These are phyloP conservation scores for Tetranychus piercei DNA, from an alignment of 2,888 invertebrate genomes.

Conservation along the genomic window DNA sequence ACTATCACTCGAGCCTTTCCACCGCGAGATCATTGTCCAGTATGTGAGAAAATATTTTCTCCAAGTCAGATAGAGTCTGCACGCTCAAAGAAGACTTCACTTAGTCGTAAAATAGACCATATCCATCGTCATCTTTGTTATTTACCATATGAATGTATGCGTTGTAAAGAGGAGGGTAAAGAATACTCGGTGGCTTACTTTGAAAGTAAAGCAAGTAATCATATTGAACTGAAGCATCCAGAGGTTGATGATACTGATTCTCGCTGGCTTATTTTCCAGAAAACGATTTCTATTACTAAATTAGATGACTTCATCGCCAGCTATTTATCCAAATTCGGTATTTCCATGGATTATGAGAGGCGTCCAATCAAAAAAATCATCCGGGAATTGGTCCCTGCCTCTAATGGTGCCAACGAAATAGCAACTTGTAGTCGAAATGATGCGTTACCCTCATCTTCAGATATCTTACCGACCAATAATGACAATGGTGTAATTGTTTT, in stretches of 20 bases:
- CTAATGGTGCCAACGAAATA: neutral
- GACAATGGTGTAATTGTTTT: neutral
- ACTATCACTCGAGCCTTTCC: constrained; percentile 13
- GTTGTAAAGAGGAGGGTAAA: constrained; percentile 12
- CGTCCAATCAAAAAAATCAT: constrained; percentile 11
- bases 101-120: constrained; percentile 16
- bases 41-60: constrained; percentile 15
- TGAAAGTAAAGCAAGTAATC: constrained; percentile 18
- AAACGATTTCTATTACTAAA: constrained; percentile 16
- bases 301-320: constrained; percentile 14
- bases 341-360: constrained; percentile 12
- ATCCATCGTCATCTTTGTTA: constrained; percentile 17
- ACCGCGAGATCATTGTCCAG: constrained; percentile 16
- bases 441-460: neutral
- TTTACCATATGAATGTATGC: constrained; percentile 16
- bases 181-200: constrained; percentile 16
- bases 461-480: neutral
- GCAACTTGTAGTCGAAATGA: neutral
- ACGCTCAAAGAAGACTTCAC: constrained; percentile 10
- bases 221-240: constrained; percentile 17
- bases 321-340: constrained; percentile 14
- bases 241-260: constrained; percentile 14
- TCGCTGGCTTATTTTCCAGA: constrained; percentile 15
- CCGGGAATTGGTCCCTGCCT: neutral
- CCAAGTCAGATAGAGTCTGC: neutral